A percentile compares a stretch with the other conserved stretches of the same genome.
phyloP scores from a whole-genome alignment of 2,113 vertebrate species.

The Caloenas nicobarica region DNA sequence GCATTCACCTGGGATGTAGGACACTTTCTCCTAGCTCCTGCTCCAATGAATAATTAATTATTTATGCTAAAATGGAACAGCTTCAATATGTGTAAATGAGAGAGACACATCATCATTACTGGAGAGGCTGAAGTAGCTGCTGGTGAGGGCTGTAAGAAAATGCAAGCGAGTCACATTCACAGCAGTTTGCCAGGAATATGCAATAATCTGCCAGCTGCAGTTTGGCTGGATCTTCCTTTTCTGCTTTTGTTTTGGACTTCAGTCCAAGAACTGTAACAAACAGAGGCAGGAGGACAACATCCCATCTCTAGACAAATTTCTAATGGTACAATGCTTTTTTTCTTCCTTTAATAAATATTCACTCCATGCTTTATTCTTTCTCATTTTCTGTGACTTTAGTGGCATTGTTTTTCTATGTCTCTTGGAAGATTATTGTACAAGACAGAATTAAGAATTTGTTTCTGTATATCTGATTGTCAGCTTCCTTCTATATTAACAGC shows the following conservation, averaged over 20 bases:
- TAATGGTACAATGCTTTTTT: background rate
- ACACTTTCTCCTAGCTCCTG: background rate
- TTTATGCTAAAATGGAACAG: background rate
- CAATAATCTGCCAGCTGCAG: background rate
- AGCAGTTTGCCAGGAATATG: slow-evolving; percentile 32
- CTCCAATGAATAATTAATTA: slow-evolving; percentile 21
- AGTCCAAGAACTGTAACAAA: slow-evolving; percentile 1
- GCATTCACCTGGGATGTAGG: slow-evolving; percentile 12
- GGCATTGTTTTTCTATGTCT: background rate
- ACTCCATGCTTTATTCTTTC: background rate
- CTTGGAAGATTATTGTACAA: background rate
- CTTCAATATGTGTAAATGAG: slow-evolving; percentile 26
- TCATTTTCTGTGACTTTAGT: background rate
- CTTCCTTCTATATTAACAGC: background rate
- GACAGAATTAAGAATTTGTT: background rate
- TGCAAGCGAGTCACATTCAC: background rate
- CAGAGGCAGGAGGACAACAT: background rate
- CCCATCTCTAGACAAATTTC: background rate
- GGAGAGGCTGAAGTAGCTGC: slow-evolving; percentile 2
- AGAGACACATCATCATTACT: slow-evolving; percentile 41
- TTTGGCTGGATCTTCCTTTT: slow-evolving; percentile 30
- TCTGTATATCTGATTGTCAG: background rate
- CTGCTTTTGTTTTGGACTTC: slow-evolving; percentile 32
- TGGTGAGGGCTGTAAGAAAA: slow-evolving; percentile 25
- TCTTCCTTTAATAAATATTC: background rate